A percentile compares a stretch with the other conserved stretches of the same genome.
Evolutionary conservation across 2,113 vertebrate genomes (phyloP).

Genomic region (Hyperopisus bebe): DNA sequence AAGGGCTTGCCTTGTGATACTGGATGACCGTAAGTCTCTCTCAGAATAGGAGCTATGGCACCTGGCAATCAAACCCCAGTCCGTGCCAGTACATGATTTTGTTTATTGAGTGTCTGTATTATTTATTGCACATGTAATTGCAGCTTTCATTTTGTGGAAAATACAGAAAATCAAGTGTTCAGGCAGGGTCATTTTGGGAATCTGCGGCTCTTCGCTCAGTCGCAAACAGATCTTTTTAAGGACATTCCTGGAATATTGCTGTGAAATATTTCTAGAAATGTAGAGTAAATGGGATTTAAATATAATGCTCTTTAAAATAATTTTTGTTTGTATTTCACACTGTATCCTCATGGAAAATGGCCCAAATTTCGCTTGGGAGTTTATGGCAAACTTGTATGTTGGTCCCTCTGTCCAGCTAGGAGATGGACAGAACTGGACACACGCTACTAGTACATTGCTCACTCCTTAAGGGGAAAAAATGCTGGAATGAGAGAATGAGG

Average conservation of each 20-base stretch:
- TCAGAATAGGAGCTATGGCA: neutral
- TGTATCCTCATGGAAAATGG: neutral
- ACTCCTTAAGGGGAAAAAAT: neutral
- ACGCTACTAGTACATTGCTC: neutral
- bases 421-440: neutral
- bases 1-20: neutral
- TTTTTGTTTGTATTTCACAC: constrained; percentile 10
- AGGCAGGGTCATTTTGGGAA: neutral
- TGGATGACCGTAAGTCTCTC: neutral
- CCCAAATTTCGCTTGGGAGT: neutral
- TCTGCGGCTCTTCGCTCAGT: neutral
- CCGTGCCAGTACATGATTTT: neutral
- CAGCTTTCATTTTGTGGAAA: neutral
- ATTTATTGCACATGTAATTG: neutral
- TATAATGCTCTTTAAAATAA: neutral
- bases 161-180: neutral
- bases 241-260: constrained; percentile 32
- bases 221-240: neutral
- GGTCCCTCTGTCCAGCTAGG: neutral
- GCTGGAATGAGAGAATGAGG: neutral
- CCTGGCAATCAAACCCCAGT: neutral
- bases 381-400: neutral
- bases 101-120: neutral
- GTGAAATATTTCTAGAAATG: constrained; percentile 33
- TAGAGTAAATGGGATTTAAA: neutral